Evolutionary conservation across 2,113 vertebrate genomes (phyloP).

Genomic region (Gasterosteus nipponicus): DNA sequence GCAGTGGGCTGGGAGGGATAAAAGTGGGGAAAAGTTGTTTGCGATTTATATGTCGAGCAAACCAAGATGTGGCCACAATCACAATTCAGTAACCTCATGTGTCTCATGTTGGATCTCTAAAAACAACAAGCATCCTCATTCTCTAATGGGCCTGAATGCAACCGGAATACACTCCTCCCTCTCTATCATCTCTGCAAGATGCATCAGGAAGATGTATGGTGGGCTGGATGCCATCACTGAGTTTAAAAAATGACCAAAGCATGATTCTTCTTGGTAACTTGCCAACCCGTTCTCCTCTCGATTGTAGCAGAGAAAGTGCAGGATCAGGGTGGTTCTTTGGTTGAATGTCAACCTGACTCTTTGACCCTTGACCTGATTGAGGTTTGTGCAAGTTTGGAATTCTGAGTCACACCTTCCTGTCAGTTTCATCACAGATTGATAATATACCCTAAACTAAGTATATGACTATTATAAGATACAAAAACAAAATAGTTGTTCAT

Average conservation of each 20-base stretch:
- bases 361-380: too few relatives aligned
- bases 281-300: background rate
- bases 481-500: background rate
- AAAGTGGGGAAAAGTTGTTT: slow-evolving; percentile 11
- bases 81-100: slow-evolving; percentile 35
- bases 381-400: too few relatives aligned
- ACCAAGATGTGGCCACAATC: slow-evolving; percentile 1
- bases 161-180: slow-evolving; percentile 10
- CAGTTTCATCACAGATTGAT: background rate
- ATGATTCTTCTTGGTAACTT: background rate
- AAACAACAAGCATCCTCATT: slow-evolving; percentile 25
- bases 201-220: background rate
- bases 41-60: slow-evolving; percentile 7
- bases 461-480: background rate
- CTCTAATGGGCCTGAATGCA: slow-evolving; percentile 16
- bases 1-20: background rate
- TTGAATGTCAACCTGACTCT: too few relatives aligned
- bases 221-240: too few relatives aligned
- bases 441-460: background rate
- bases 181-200: slow-evolving; percentile 13
- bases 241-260: background rate
- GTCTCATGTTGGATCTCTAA: slow-evolving; percentile 9
- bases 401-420: background rate
- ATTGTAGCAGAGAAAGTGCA: too few relatives aligned
- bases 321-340: too few relatives aligned